A percentile compares a stretch with the other conserved stretches of the same genome.
Conservation (phyloP, 2,113 vertebrate species). For the Apteryx mantelli region DNA sequence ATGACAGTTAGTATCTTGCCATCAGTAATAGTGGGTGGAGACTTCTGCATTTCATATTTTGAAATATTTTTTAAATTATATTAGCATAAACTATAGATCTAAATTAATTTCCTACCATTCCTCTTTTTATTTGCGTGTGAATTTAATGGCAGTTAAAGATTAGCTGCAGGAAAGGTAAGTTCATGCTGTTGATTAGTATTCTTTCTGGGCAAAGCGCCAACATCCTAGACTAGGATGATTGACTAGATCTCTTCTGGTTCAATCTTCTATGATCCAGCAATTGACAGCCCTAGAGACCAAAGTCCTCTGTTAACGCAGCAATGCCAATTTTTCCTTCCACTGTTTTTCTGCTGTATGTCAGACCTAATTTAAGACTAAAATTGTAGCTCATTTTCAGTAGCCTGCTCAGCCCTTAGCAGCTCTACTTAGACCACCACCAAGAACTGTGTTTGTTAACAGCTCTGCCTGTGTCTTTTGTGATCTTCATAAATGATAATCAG, state of each 20-base stretch:
- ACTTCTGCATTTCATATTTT: not conserved
- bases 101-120: not conserved
- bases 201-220: not conserved
- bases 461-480: not conserved
- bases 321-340: not conserved
- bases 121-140: not conserved
- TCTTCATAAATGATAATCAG: not conserved
- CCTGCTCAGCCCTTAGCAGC: not conserved
- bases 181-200: not conserved
- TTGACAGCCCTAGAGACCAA: not conserved
- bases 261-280: not conserved
- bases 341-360: not conserved
- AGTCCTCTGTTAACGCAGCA: not conserved
- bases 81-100: not conserved
- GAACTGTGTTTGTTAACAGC: not conserved
- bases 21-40: not conserved
- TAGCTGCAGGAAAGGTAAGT: not conserved
- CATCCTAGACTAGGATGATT: not conserved
- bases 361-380: not conserved
- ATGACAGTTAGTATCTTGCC: not conserved
- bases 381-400: not conserved
- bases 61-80: not conserved
- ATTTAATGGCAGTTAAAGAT: not conserved
- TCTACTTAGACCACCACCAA: not conserved
- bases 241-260: not conserved